These are phyloP conservation scores for Orestias chungarensis DNA, from an alignment of 2,797 vertebrate species.

Conservation along the genomic window DNA sequence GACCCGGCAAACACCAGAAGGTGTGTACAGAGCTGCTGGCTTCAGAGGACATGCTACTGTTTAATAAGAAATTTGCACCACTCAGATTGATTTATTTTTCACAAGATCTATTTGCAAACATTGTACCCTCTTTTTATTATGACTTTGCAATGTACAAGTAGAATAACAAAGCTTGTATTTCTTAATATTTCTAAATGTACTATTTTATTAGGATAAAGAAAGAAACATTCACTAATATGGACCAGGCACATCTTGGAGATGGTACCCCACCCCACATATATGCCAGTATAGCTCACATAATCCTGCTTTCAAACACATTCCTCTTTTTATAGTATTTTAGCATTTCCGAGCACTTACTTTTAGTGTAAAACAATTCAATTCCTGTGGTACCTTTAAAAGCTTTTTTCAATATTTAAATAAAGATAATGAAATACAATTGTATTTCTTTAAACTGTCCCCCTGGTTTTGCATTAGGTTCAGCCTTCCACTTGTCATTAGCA, in stretches of 20 bases:
- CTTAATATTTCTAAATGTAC: background rate
- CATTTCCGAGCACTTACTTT: background rate
- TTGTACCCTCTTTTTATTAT: background rate
- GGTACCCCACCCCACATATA: background rate
- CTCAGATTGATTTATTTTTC: conserved; percentile 18
- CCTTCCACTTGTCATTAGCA: background rate
- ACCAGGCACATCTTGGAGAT: background rate
- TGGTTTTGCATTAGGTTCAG: background rate
- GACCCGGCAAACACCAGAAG: conserved; percentile 59
- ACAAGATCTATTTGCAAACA: background rate
- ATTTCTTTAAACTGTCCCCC: background rate
- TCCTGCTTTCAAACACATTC: background rate
- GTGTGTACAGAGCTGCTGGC: conserved; percentile 55
- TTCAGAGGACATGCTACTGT: conserved; percentile 11
- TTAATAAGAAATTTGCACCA: conserved; percentile 24
- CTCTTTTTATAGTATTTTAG: background rate
- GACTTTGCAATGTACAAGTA: background rate
- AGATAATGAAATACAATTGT: background rate
- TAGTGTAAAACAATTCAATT: background rate
- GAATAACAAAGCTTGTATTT: background rate
- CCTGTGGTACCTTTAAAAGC: background rate
- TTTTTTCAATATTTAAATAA: background rate
- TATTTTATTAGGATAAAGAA: background rate
- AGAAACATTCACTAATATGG: background rate
- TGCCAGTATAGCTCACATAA: background rate